Conservation (phyloP, 2,797 vertebrate species). For the Amazona ochrocephala region DNA sequence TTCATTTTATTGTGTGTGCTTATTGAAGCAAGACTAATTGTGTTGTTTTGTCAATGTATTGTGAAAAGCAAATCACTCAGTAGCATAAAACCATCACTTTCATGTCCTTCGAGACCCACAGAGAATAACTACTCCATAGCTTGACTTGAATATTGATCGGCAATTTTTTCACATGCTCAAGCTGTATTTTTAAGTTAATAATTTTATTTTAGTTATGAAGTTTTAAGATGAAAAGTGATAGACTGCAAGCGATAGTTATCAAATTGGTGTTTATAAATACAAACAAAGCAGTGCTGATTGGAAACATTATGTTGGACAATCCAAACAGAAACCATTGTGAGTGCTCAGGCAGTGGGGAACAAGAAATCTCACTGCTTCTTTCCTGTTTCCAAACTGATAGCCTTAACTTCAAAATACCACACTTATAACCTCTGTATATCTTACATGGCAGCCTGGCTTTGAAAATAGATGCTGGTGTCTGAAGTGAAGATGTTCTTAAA, state of each 20-base stretch:
- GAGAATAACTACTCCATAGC: slow-evolving; percentile 80
- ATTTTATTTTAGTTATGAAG: slow-evolving; percentile 64
- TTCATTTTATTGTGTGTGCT: slow-evolving; percentile 83
- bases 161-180: slow-evolving; percentile 65
- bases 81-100: slow-evolving; percentile 85
- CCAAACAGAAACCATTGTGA: background rate
- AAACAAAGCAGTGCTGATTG: background rate
- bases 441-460: background rate
- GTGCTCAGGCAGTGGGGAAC: background rate
- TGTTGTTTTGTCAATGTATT: slow-evolving; percentile 86
- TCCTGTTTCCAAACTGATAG: background rate
- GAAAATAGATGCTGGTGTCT: background rate
- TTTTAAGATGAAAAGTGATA: slow-evolving; percentile 1
- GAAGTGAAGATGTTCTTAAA: background rate
- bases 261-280: slow-evolving; percentile 25
- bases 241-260: slow-evolving; percentile 4
- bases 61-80: slow-evolving; percentile 83
- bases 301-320: background rate
- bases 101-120: slow-evolving; percentile 82
- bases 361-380: background rate
- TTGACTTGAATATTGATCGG: slow-evolving; percentile 79
- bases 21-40: slow-evolving; percentile 90
- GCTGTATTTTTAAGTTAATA: slow-evolving; percentile 67
- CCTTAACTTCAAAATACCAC: background rate
- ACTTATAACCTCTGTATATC: background rate